phyloP scores from a whole-genome alignment of 2,113 vertebrate species.

The Corythornis vintsioides region DNA sequence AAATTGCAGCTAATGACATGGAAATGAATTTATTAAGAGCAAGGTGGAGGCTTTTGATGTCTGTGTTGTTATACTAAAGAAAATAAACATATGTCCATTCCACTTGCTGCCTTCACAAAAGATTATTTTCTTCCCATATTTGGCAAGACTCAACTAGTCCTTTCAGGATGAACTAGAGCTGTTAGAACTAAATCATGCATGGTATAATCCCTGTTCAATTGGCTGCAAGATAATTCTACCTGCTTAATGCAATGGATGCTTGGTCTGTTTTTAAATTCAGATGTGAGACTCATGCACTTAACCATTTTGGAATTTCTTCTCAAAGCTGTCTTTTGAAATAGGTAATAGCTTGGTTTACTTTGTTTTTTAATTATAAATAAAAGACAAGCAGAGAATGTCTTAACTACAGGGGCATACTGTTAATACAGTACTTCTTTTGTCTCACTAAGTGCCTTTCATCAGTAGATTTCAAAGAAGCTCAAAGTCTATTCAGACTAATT shows the following conservation, averaged over 20 bases:
- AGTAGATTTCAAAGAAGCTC: conserved; percentile 20
- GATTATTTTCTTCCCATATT: not conserved
- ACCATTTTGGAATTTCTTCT: not conserved
- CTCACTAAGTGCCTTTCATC: conserved; percentile 3
- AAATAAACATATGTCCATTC: not conserved
- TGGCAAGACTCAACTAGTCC: not conserved
- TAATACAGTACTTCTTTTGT: conserved; percentile 18
- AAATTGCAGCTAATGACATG: not conserved
- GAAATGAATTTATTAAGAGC: conserved; percentile 5
- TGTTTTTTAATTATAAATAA: conserved; percentile 20
- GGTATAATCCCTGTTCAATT: not conserved
- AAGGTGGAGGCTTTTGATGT: not conserved
- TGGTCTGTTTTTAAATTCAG: conserved; percentile 3
- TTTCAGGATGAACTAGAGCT: conserved; percentile 10
- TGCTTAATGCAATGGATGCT: not conserved
- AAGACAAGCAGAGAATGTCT: not conserved
- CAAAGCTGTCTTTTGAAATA: conserved; percentile 27
- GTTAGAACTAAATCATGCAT: not conserved
- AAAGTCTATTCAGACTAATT: conserved; percentile 5
- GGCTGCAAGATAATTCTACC: not conserved
- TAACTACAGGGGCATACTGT: not conserved
- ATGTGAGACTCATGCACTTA: not conserved
- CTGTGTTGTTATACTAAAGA: not conserved
- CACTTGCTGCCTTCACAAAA: not conserved
- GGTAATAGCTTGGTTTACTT: not conserved